Base-by-base conservation (phyloP, 2,113 vertebrate species). In the Leptodactylus fuscus region DNA sequence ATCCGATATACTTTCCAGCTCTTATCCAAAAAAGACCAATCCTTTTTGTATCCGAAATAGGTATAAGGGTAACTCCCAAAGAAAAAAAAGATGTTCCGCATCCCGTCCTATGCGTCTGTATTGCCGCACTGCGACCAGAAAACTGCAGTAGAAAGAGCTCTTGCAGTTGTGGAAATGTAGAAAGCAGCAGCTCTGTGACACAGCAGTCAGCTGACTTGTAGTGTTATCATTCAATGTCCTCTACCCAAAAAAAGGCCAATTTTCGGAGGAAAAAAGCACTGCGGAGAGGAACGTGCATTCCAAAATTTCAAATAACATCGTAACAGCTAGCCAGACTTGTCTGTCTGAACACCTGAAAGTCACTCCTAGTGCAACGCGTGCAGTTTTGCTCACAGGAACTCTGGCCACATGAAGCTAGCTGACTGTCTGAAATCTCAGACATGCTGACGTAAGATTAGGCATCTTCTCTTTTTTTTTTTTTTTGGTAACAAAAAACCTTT, bases 191-290 rank as follows among this genome's bases (percentile, higher is more conserved):
- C 90, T 91, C 90, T 88, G 88, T 95, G 96, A 96, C 96, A 95
- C 93, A 90, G 94, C 95, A 94, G 94, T 96, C 96, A 95, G 96
- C 96, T 96, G 96, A 96, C 95, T 93, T 62, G 27, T 92, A 88
- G 90, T 91, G 94, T 94, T 94, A 93, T 94, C 90, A 88, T 88
- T 92, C 91, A 87, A 77, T 89, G 91, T 94, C 91, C 95, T 93
- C 88, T 87, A 41, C 90, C 90, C 46, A 70, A 85, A 85, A 85
- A 90, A 67, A 86, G 93, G 87, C 80, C 89, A 89, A 92, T 88
- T 91, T 91, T 93, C 88, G 90, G 91, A 8, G 20, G 49, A 87
- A 90, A 84, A 84, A 91, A 53, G 46, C 58, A 79, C 53, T 69
- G 24, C 60, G n/a, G 36, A 88, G 92, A 92, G 90, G 91, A 91